Base-by-base conservation (phyloP, 2,888 invertebrate species). In the Odontocerum albicorne region DNA sequence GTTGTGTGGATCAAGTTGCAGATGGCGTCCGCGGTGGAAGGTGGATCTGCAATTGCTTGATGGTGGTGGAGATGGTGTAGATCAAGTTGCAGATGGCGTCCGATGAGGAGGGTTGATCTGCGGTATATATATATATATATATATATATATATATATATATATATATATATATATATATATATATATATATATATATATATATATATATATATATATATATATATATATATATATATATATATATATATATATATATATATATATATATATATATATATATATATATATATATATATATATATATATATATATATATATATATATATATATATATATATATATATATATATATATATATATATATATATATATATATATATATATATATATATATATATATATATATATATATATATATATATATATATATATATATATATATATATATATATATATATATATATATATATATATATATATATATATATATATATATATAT, bases 111-210 rank as follows among this genome's bases (percentile, higher is more conserved):
- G 1, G n/a, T 6, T 4, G 13, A 17, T 39, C n/a, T 39, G 19
- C 12, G 4, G 8, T n/a, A 36, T 15, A 49, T 15, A 40, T 27
- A 19, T 19, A 13, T 40, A 39, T 49, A 39, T 21, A 49, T 27
- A 35, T 10, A 15, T 36, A 8, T 36, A 40, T 36, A 31, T 40
- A 49, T 2, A 16, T 35, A 47, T 1, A 2, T 35, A 36, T 2
- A 47, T 21, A 47, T 47, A 21, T 43, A 43, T 43, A 21, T 44
- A 44, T 27, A 36, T 16, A 36, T 36, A 47, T 35, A 36, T 17
- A 21, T 47, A 36, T 47, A 12, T 47, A 27, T 27, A 27, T 27
- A 27, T 27, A 27, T 27, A 27, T 27, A 27, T 27, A 27, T 27
- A 27, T 27, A 27, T 27, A 27, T 27, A 27, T 27, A 27, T 27